Conservation (phyloP, 2,113 vertebrate genomes). For the Pavo muticus region DNA sequence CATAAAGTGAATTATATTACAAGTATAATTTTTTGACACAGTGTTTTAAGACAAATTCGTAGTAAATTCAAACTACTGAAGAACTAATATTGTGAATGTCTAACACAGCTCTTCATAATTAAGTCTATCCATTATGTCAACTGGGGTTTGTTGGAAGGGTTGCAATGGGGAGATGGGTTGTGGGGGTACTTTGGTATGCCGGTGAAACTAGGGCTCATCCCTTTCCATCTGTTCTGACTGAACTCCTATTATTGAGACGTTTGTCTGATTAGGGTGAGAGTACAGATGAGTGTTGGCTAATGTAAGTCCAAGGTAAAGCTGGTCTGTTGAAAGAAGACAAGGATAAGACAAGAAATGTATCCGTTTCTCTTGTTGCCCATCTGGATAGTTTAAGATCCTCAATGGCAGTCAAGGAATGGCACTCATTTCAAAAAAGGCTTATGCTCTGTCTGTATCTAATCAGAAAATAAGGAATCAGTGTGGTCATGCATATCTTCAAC, state of each 20-base stretch:
- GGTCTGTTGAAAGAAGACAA: not conserved
- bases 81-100: not conserved
- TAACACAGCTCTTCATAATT: not conserved
- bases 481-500: not conserved
- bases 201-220: not conserved
- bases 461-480: not conserved
- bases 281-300: not conserved
- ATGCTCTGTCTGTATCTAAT: not conserved
- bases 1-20: not conserved
- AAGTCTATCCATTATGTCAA: not conserved
- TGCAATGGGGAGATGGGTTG: not conserved
- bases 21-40: not conserved
- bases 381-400: not conserved
- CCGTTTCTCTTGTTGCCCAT: not conserved
- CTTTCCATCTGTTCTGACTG: not conserved
- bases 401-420: not conserved
- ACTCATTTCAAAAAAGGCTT: not conserved
- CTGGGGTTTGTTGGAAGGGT: not conserved
- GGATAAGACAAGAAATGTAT: not conserved
- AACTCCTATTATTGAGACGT: not conserved
- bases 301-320: not conserved
- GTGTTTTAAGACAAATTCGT: not conserved
- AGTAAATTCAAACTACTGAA: not conserved
- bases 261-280: not conserved
- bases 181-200: not conserved